Evolutionary conservation across 2,888 invertebrate genomes (phyloP).

Genomic region (Idaea dimidiata): DNA sequence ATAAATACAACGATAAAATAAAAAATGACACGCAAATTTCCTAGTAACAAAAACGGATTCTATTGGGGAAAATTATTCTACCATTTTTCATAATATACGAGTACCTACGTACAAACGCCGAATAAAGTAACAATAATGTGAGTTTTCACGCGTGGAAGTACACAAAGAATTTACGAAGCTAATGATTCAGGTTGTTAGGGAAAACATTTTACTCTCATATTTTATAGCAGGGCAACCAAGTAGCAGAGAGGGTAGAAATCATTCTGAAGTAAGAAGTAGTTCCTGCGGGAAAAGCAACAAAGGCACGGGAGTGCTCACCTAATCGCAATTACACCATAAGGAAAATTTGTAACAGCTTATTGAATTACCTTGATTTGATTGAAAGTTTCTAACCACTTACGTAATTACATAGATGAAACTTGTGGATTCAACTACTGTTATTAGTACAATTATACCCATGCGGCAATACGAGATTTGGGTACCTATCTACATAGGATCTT

Average conservation of each 20-base stretch:
- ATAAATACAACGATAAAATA: too few species aligned
- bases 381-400: not conserved
- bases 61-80: not conserved
- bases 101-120: not conserved
- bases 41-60: not conserved
- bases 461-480: not conserved
- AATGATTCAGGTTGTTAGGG: not conserved
- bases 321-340: not conserved
- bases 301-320: not conserved
- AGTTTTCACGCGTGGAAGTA: not conserved
- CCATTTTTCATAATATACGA: not conserved
- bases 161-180: conserved; percentile 1
- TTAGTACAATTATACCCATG: not conserved
- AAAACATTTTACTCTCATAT: not conserved
- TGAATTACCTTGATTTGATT: not conserved
- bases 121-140: not conserved
- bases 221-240: not conserved
- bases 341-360: conserved; percentile 1
- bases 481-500: not conserved
- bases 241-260: not conserved
- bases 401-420: not conserved
- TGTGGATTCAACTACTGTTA: not conserved
- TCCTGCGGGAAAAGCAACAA: not conserved
- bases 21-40: not conserved
- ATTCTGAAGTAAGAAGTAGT: not conserved